Evolutionary conservation across 2,888 invertebrate species (phyloP).

Genomic region (Netelia melanura): DNA sequence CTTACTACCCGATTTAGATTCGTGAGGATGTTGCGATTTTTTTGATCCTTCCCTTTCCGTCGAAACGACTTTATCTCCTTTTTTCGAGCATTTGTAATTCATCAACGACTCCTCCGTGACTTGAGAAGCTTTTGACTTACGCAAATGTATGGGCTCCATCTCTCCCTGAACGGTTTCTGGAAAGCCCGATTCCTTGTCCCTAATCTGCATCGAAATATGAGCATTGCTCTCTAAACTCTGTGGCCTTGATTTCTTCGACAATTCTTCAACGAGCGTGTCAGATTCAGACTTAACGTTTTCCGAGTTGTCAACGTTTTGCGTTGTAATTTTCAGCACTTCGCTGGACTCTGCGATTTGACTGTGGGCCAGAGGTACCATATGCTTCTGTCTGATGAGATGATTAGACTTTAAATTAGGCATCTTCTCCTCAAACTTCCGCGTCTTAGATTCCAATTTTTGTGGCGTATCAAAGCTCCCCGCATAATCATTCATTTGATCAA

Average conservation of each 20-base stretch:
- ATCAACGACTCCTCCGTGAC: constrained; percentile 72
- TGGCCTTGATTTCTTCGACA: constrained; percentile 79
- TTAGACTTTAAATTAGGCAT: constrained; percentile 77
- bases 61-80: constrained; percentile 71
- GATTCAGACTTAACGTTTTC: constrained; percentile 80
- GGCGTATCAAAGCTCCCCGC: constrained; percentile 59
- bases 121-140: constrained; percentile 75
- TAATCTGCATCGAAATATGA: constrained; percentile 20
- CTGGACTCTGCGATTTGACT: constrained; percentile 48
- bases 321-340: constrained; percentile 18
- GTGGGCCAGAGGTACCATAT: constrained; percentile 25
- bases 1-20: constrained; percentile 77
- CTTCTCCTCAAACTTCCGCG: constrained; percentile 83
- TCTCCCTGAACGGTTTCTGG: constrained; percentile 48
- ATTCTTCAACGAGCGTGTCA: constrained; percentile 80
- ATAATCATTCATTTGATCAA: constrained; percentile 48
- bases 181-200: constrained; percentile 34
- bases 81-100: constrained; percentile 72
- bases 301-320: constrained; percentile 62
- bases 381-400: constrained; percentile 43
- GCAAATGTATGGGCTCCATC: constrained; percentile 66
- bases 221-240: constrained; percentile 19
- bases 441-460: constrained; percentile 78
- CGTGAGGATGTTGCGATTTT: constrained; percentile 73
- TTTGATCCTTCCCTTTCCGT: constrained; percentile 75